Evolutionary conservation across 2,797 vertebrate species (phyloP), one percentile per base, ranked within the genome.

Genomic region (Eulemur albifrons): DNA sequence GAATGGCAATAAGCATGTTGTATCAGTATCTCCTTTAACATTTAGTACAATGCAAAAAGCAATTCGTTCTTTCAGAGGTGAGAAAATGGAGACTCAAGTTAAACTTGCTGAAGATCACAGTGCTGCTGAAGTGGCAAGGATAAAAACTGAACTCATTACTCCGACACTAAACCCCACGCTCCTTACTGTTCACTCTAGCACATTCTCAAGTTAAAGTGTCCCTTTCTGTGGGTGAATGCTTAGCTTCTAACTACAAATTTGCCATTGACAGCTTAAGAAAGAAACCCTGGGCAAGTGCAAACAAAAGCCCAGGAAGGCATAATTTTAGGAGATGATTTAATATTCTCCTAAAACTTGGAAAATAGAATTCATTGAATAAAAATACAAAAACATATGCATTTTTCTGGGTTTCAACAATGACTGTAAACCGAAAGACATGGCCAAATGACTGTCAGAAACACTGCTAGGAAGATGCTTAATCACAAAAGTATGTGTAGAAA

Each of bases 271-370:
- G 25, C n/a, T 50, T 40, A 52, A 77, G 9, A 79, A 76, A 91
- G 25, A 87, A 83, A 65, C 32, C 38, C 2, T 30, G n/a, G 23
- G 15, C 40, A n/a, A 48, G 2, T 30, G 15, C 30, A 30, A 75
- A 32, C 20, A 73, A 82, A 90, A 40, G 27, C 7, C 30, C 35
- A 15, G 2, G 13, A 38, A 83, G 21, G 14, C 73, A n/a, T 7
- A 38, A 65, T 80, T 95, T 82, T 72, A 93, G 10, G 20, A 70
- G 45, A 48, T 30, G 5, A 91, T 5, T 90, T 54, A 82, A 87
- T 70, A 96, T 27, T 75, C 54, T 61, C 70, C 59, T 75, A 93
- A 92, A 92, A 79, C 27, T 52, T 80, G 80, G 57, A 94, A 88
- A 92, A 88, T 57, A 40, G 0, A 89, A 50, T 69, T 21, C 6